These are phyloP conservation scores for Acomys russatus DNA, from an alignment of 2,797 vertebrate genomes.

Conservation along the genomic window DNA sequence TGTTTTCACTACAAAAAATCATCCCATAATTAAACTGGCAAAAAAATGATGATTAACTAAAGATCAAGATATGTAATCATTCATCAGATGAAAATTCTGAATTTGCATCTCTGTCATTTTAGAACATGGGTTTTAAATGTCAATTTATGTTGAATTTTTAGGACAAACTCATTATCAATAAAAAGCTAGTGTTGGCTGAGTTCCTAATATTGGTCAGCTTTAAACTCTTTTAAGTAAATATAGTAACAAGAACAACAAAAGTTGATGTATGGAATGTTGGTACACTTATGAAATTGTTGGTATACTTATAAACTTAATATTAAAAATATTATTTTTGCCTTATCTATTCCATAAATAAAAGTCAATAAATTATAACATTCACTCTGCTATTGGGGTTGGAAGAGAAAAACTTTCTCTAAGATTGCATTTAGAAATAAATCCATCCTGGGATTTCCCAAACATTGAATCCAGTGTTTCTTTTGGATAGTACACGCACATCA, in stretches of 20 bases:
- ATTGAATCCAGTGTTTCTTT: not conserved
- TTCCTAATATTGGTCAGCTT: constrained; percentile 55
- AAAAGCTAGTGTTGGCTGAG: constrained; percentile 26
- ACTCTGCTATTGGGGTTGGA: not conserved
- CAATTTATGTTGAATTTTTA: constrained; percentile 50
- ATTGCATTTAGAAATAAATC: constrained; percentile 71
- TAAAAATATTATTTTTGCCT: constrained; percentile 56
- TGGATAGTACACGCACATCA: not conserved
- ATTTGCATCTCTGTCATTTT: constrained; percentile 33
- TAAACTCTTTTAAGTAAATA: constrained; percentile 64
- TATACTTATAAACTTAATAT: not conserved
- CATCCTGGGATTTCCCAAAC: not conserved
- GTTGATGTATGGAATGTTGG: constrained; percentile 59
- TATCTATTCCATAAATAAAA: constrained; percentile 21
- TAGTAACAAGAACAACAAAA: constrained; percentile 50
- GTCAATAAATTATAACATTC: constrained; percentile 50
- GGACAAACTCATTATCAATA: constrained; percentile 63
- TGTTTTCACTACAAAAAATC: constrained; percentile 71
- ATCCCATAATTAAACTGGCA: constrained; percentile 68
- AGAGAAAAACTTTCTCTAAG: constrained; percentile 61
- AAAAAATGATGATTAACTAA: constrained; percentile 78
- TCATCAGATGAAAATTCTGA: constrained; percentile 71
- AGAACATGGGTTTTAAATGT: constrained; percentile 65
- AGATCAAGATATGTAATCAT: constrained; percentile 72
- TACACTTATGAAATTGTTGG: constrained; percentile 55